Conservation (phyloP, 2,888 invertebrate genomes). For the Dicycla oo region DNA sequence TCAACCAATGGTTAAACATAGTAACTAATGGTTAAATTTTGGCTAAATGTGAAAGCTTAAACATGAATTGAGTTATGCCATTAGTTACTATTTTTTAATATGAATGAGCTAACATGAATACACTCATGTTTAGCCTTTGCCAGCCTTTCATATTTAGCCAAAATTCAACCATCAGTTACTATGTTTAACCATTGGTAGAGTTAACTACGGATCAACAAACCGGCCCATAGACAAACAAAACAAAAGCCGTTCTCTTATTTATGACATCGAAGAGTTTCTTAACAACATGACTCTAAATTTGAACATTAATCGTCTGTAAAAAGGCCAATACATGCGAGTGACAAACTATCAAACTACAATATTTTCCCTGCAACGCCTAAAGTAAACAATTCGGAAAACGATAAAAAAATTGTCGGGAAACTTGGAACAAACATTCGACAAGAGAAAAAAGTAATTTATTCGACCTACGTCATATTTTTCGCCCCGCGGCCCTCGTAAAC, state of each 20-base stretch:
- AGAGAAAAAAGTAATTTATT: conserved; percentile 80
- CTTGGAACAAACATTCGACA: conserved; percentile 71
- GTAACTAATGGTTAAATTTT: too few relatives aligned
- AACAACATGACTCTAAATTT: conserved; percentile 18
- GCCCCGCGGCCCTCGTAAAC: conserved; percentile 68
- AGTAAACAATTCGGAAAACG: conserved; percentile 73
- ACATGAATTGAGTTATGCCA: too few relatives aligned
- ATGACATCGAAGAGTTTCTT: neutral
- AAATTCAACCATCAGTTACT: too few relatives aligned
- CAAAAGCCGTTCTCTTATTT: conserved; percentile 2
- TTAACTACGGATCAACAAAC: too few relatives aligned
- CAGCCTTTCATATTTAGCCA: too few relatives aligned
- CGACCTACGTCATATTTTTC: conserved; percentile 77
- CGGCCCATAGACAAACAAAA: neutral
- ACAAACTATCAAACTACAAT: conserved; percentile 76
- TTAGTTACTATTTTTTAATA: too few relatives aligned
- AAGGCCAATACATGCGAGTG: conserved; percentile 73
- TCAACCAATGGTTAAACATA: too few relatives aligned
- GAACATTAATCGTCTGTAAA: conserved; percentile 32
- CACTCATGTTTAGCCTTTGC: too few relatives aligned
- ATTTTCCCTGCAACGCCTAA: conserved; percentile 65
- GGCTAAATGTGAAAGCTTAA: too few relatives aligned
- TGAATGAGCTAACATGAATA: too few relatives aligned
- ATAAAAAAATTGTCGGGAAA: conserved; percentile 66
- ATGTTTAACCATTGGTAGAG: too few relatives aligned